Percentiles rank a stretch among this genome's conserved stretches.
Evolutionary conservation across 2,797 vertebrate genomes (phyloP).

Genomic region (Tolypeutes matacus): DNA sequence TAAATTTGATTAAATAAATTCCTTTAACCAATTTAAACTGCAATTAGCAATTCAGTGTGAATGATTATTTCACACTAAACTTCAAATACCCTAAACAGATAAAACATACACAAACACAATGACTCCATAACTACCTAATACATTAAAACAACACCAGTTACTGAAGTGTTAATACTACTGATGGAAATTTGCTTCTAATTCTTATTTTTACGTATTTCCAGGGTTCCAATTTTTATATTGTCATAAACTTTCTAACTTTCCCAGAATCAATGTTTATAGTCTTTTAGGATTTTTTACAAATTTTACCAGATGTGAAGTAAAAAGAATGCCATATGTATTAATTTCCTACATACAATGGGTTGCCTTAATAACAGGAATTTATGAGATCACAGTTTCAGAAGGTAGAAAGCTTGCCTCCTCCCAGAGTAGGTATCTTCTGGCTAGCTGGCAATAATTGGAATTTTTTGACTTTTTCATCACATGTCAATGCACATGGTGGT

Average conservation of each 20-base stretch:
- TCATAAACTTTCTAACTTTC: not conserved
- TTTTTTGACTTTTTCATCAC: too few relatives aligned
- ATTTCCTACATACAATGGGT: too few relatives aligned
- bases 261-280: not conserved
- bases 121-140: not conserved
- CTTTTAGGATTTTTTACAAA: not conserved
- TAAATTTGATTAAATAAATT: conserved; percentile 56
- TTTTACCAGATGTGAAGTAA: not conserved
- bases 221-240: not conserved
- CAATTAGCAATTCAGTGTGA: not conserved
- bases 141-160: not conserved
- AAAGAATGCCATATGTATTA: not conserved
- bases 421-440: too few relatives aligned
- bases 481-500: too few relatives aligned
- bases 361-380: too few relatives aligned
- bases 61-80: conserved; percentile 12
- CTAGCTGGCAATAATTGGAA: too few relatives aligned
- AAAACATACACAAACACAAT: not conserved
- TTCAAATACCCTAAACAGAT: conserved; percentile 26
- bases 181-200: not conserved
- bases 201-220: not conserved
- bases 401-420: too few relatives aligned
- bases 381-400: too few relatives aligned
- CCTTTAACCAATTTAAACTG: conserved; percentile 47
- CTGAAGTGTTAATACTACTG: not conserved